Evolutionary conservation across 2,113 vertebrate genomes (phyloP), one percentile per base, ranked within the genome.

Genomic region (Eubucco bourcierii): DNA sequence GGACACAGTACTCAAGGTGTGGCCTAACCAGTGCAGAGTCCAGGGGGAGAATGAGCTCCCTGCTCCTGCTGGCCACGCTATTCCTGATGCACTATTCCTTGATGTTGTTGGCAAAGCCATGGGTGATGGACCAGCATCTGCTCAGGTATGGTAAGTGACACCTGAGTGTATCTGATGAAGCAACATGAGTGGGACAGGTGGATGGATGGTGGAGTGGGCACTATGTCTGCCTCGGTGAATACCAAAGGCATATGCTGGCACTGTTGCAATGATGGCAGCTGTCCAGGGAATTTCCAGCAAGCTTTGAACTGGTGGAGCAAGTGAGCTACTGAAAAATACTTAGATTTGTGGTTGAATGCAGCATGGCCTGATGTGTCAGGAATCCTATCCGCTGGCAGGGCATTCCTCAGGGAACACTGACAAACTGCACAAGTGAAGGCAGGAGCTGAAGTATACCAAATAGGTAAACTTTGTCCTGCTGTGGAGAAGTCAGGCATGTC

Each of bases 141-240:
- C 8, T 2, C 0, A 1, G 71, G 56, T 4, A 1, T 0, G 0
- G 37, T 41, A 52, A 23, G 67, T 20, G 78, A 37, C 34, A 14
- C 23, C 15, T 50, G 59, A 70, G 46, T 1, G 5, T 17, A 41
- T 28, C n/a, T 1, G 0, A 0, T 0, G 0, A 64, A 61, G 55
- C 0, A 1, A 41, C 2, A 3, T 2, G 2, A 34, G 33, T 16
- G 4, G 12, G 10, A 10, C 31, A 34, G 39, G 59, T 41, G 53
- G 50, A 6, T 72, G 0, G 0, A 25, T 50, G 34, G 29, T 0
- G 1, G 24, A 33, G 58, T 2, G 2, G 56, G 27, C 34, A 25
- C 33, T 1, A 0, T 21, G 7, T 63, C 67, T 64, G 20, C 60
- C 68, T 53, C 31, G 12, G 0, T 3, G 7, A 60, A 2, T 33